Conservation (phyloP, 53 echinoderm and acorn worm species). For the Actinopyga echinites region DNA sequence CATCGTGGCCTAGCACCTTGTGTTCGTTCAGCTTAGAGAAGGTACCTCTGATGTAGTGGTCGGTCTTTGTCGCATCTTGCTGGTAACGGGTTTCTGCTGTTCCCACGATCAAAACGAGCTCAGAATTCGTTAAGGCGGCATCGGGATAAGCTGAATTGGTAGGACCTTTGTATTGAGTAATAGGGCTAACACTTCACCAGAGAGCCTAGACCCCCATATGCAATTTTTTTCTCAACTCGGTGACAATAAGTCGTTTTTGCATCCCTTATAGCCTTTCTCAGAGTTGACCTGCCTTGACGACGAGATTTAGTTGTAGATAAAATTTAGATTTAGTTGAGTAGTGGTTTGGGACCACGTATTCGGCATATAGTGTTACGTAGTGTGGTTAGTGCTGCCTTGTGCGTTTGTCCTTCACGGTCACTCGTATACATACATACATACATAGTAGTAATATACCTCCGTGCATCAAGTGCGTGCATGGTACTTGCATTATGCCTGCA, state of each 20-base stretch:
- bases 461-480: too few species aligned
- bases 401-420: too few species aligned
- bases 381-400: too few species aligned
- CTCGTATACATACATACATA: too few species aligned
- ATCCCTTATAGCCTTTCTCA: conserved; percentile 23
- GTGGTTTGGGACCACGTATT: too few species aligned
- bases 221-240: conserved; percentile 25
- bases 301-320: conserved; percentile 22
- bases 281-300: conserved; percentile 37
- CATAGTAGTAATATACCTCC: too few species aligned
- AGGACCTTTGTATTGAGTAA: conserved; percentile 10
- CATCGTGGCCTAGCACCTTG: conserved; percentile 43
- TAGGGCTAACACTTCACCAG: conserved; percentile 56
- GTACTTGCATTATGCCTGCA: too few species aligned
- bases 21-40: conserved; percentile 14
- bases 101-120: conserved; percentile 41
- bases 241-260: conserved; percentile 14
- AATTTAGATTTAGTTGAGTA: too few species aligned
- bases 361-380: too few species aligned
- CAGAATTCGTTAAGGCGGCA: conserved; percentile 50
- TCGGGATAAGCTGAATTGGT: conserved; percentile 1
- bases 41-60: background rate
- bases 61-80: conserved; percentile 9
- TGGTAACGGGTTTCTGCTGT: background rate
- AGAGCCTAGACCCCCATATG: conserved; percentile 35